Conservation (phyloP, 2,888 invertebrate genomes). For the Tetropium fuscum region DNA sequence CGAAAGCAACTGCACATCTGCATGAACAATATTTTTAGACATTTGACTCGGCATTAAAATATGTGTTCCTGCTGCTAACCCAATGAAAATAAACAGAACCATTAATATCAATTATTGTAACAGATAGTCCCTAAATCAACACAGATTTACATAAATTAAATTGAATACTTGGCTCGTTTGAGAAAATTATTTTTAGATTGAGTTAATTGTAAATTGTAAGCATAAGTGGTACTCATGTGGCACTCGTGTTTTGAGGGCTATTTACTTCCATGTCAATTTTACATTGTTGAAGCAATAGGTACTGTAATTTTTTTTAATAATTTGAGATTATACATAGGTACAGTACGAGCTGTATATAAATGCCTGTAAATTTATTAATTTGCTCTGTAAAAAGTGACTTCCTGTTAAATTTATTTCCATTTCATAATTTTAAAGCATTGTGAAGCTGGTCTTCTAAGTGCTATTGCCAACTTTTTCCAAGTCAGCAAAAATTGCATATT, state of each 20-base stretch:
- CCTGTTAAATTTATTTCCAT: too few species aligned
- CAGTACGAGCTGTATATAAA: too few species aligned
- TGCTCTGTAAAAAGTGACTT: too few species aligned
- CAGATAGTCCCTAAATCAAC: constrained; percentile 41
- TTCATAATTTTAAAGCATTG: too few species aligned
- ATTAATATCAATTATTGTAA: constrained; percentile 43
- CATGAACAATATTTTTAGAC: constrained; percentile 11
- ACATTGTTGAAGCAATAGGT: background rate
- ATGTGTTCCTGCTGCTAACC: constrained; percentile 2
- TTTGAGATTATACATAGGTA: too few species aligned
- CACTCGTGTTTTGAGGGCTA: constrained; percentile 10
- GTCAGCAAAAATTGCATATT: too few species aligned
- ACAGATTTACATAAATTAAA: constrained; percentile 19
- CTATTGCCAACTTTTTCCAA: too few species aligned
- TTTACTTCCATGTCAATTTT: constrained; percentile 6
- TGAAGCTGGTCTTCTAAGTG: too few species aligned
- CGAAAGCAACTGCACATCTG: too few species aligned
- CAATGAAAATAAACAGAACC: constrained; percentile 37
- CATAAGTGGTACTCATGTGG: constrained; percentile 12
- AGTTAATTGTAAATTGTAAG: constrained; percentile 1
- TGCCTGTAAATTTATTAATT: too few species aligned
- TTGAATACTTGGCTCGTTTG: constrained; percentile 33
- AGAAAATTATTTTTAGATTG: constrained; percentile 23
- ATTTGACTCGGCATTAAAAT: constrained; percentile 14
- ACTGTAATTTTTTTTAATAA: background rate